Base-by-base conservation (phyloP, 2,797 vertebrate species). In the Protonibea diacanthus region DNA sequence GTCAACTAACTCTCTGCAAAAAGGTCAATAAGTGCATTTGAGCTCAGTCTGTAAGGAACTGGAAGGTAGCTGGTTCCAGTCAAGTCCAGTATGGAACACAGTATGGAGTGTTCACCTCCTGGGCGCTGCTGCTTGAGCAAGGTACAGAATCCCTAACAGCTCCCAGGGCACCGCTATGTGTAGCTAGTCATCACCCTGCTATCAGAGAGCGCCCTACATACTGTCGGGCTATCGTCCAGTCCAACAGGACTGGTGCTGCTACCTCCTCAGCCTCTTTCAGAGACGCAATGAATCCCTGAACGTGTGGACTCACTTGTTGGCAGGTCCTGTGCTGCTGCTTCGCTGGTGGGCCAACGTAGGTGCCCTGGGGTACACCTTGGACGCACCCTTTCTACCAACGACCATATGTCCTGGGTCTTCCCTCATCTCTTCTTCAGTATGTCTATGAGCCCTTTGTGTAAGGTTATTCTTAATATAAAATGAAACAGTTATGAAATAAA, bases 261-360 rank as follows among this genome's bases (percentile, higher is more conserved):
- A 98, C 91, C 88, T 97, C 79, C 83, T 97, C 56, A 99, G 97
- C 89, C 95, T 98, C 85, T 98, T 99, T 75, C 97, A 97, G 93
- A 93, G 94, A 62, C 98, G 99, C 93, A 99, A 98, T 0, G 97
- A 99, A 81, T 95, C 95, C 48, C 92, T 98, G 71, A 99, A 98
- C 0, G 96, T 98, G 2, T 99, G 98, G 98, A 98, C 96, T 38
- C 98, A 98, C 67, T 79, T 99, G 78, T 86, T 99, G 90, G 96
- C 96, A 0, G 94, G 87, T 0, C 88, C 96, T 55, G 94, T 95
- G 0, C 92, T 99, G 71, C 92, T 98, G 57, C 67, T 97, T 64
- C 93, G 95, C 17, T 97, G 97, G 95, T 95, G 95, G 92, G 91
- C 93, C 38, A 96, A 97, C 0, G 88, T 86, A 0, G 95, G 94